phyloP scores from a whole-genome alignment of 2,113 vertebrate genomes.

The Varanus salvator region DNA sequence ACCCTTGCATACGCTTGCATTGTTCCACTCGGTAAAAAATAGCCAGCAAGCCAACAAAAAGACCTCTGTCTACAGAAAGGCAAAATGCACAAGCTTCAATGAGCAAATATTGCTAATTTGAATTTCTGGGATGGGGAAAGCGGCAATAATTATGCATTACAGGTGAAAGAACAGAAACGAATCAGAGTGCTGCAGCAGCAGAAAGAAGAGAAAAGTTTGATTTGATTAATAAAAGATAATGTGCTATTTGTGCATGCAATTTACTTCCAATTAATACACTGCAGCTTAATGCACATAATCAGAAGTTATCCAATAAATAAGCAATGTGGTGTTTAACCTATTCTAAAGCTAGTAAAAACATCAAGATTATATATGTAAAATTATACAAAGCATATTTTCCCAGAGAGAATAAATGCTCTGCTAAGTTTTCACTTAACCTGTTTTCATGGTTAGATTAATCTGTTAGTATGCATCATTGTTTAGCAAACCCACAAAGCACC shows the following conservation, averaged over 20 bases:
- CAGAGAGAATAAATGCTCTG: neutral
- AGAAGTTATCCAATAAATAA: slow-evolving; percentile 16
- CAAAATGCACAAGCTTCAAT: neutral
- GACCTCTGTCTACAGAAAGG: neutral
- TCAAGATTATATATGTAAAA: neutral
- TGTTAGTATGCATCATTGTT: neutral
- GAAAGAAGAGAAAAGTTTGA: neutral
- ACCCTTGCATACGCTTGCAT: neutral
- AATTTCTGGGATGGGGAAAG: neutral
- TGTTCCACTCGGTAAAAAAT: neutral
- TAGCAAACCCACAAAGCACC: neutral
- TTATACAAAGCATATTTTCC: neutral
- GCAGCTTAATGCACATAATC: neutral
- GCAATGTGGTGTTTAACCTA: neutral
- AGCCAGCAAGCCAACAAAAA: too few species aligned
- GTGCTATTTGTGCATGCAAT: neutral
- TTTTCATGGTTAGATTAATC: slow-evolving; percentile 4
- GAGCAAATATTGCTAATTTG: neutral
- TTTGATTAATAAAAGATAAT: neutral
- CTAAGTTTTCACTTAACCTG: neutral
- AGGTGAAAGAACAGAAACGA: neutral
- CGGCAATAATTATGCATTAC: neutral
- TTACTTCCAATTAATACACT: slow-evolving; percentile 14
- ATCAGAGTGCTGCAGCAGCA: neutral
- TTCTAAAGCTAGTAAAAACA: neutral